Evolutionary conservation across 2,888 invertebrate genomes (phyloP), one percentile per base, ranked within the genome.

Genomic region (Eupelmus urozonus): DNA sequence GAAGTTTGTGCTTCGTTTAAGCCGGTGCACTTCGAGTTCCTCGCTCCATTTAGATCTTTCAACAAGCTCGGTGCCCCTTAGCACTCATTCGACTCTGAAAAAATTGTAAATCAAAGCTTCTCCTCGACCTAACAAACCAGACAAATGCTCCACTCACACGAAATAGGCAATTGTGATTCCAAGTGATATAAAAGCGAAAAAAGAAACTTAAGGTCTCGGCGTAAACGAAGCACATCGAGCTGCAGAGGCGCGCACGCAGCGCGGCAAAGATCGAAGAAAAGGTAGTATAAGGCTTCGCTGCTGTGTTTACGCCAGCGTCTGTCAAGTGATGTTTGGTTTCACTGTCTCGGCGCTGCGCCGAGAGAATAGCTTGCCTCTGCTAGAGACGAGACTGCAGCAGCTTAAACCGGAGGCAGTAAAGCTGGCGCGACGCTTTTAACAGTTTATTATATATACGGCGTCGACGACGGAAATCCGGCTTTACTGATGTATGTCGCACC

Each of bases 401-500:
- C n/a, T 34, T 34, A 34, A 5, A 34, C 34, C 34, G 9, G 51
- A 45, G 29, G 60, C 40, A 51, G 63, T 70, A 57, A 65, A 70
- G 20, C 45, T 53, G 69, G 40, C 55, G 45, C 63, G 63, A 63
- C 23, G 29, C 16, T 40, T 49, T 76, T 70, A 65, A 55, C 45
- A 34, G 63, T 63, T 70, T 55, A 40, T 63, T 55, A 18, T 65
- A 59, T 25, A 4, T 13, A 13, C 23, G n/a, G 18, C 57, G 63
- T 9, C 63, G 70, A 77, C 66, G 77, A 77, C 66, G 77, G 60
- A 72, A 53, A 77, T 72, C 66, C 60, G 72, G 51, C 45, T 49
- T 29, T 49, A 20, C 55, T n/a, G 67, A 55, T 40, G 55, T 18
- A 66, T 34, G 9, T 40, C 66, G 45, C 67, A 7, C 57, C 13